Evolutionary conservation across 2,888 invertebrate species (phyloP).

Genomic region (Tenodera sinensis): DNA sequence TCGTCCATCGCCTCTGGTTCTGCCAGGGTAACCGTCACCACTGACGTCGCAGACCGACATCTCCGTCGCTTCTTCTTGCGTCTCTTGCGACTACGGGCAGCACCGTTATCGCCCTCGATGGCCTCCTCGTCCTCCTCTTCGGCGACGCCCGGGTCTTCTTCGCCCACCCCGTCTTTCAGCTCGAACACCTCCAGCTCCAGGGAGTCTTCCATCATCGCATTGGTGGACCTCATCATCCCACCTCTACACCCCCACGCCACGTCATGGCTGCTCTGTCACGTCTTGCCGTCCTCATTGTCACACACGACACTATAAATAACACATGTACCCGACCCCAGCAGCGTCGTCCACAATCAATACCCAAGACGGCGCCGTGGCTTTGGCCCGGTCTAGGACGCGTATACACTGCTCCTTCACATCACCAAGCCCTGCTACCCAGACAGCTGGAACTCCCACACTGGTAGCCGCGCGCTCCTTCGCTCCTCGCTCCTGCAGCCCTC

Average conservation of each 20-base stretch:
- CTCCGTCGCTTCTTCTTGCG: slow-evolving; percentile 19
- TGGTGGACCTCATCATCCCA: neutral
- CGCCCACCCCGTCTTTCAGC: slow-evolving; percentile 18
- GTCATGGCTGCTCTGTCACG: neutral
- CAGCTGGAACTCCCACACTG: neutral
- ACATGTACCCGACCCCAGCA: neutral
- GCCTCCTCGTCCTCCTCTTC: slow-evolving; percentile 17
- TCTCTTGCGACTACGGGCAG: neutral
- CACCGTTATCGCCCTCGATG: slow-evolving; percentile 1
- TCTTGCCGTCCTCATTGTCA: neutral
- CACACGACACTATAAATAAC: neutral
- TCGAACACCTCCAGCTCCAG: slow-evolving; percentile 33
- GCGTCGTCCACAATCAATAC: neutral
- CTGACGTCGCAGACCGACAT: neutral
- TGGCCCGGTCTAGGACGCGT: neutral
- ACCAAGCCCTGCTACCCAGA: neutral
- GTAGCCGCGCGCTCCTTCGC: too few relatives aligned
- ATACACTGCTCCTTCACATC: neutral
- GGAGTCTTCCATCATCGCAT: slow-evolving; percentile 24
- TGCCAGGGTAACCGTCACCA: slow-evolving; percentile 1
- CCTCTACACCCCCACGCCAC: neutral
- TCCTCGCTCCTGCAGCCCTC: neutral
- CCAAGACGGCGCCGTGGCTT: neutral
- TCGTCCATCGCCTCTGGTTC: slow-evolving; percentile 24
- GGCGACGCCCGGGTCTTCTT: neutral